A percentile compares a stretch with the other conserved stretches of the same genome.
Conservation (phyloP, 2,888 invertebrate species). For the Drosophila percnosoma region DNA sequence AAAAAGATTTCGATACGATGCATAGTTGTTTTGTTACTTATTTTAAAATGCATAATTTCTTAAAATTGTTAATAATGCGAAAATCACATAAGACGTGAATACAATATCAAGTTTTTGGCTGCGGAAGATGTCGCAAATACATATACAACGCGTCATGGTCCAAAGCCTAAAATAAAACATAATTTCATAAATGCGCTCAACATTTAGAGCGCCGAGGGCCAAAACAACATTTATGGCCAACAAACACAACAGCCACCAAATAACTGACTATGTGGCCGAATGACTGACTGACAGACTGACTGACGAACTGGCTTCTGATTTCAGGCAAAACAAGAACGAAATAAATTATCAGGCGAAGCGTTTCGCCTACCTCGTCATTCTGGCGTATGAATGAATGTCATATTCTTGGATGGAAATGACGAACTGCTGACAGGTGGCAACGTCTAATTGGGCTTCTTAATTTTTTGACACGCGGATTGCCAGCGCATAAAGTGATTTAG, state of each 20-base stretch:
- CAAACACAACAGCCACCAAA: background rate
- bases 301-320: constrained; percentile 23
- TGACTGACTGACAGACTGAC: constrained; percentile 9
- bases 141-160: constrained; percentile 24
- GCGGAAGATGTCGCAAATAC: constrained; percentile 27
- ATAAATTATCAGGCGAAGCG: constrained; percentile 54
- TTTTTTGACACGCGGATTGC: constrained; percentile 77
- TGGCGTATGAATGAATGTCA: constrained; percentile 78
- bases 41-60: background rate
- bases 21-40: background rate
- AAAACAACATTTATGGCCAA: constrained; percentile 37
- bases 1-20: background rate
- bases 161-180: constrained; percentile 51
- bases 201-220: constrained; percentile 35
- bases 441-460: constrained; percentile 85
- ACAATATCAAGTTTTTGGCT: constrained; percentile 14
- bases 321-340: constrained; percentile 8
- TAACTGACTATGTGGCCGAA: background rate
- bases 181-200: constrained; percentile 49
- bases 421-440: constrained; percentile 85
- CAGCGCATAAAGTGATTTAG: constrained; percentile 65
- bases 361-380: constrained; percentile 67
- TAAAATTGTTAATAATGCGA: background rate
- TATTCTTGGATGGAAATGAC: constrained; percentile 82
- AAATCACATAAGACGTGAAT: background rate